Conservation (phyloP, 2,797 vertebrate species). For the Pipistrellus pygmaeus region DNA sequence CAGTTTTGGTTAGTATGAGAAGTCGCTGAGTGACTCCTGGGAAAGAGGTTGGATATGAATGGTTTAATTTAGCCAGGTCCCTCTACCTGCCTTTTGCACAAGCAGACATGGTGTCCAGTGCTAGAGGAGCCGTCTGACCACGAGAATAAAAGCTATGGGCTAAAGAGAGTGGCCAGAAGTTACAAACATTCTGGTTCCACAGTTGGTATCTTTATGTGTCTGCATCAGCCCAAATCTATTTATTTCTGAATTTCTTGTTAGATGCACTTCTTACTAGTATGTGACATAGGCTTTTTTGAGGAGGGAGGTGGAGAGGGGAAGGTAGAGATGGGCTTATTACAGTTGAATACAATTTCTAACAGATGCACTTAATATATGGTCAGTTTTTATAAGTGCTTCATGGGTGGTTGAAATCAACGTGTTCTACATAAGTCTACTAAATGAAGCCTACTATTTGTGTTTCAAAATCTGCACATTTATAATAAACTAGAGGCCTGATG, state of each 20-base stretch:
- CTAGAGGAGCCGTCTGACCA: not conserved
- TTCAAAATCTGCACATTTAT: not conserved
- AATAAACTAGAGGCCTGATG: not conserved
- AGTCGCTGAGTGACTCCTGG: not conserved
- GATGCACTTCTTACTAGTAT: not conserved
- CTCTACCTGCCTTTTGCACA: not conserved
- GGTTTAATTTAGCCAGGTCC: not conserved
- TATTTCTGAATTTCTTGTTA: constrained; percentile 34
- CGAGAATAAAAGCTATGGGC: not conserved
- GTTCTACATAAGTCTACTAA: not conserved
- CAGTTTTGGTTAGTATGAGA: not conserved
- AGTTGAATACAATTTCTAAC: not conserved
- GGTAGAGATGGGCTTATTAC: not conserved
- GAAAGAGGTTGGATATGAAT: not conserved
- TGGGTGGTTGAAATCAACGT: not conserved
- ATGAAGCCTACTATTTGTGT: not conserved
- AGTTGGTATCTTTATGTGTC: not conserved
- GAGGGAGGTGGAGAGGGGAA: not conserved
- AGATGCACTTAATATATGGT: not conserved
- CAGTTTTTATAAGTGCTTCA: not conserved
- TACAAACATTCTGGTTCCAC: not conserved
- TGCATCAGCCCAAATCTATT: not conserved
- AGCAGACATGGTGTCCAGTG: not conserved
- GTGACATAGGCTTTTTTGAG: not conserved
- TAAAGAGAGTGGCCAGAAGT: not conserved